phyloP scores from a whole-genome alignment of 1,140 invertebrate genomes.

The Pantala flavescens region DNA sequence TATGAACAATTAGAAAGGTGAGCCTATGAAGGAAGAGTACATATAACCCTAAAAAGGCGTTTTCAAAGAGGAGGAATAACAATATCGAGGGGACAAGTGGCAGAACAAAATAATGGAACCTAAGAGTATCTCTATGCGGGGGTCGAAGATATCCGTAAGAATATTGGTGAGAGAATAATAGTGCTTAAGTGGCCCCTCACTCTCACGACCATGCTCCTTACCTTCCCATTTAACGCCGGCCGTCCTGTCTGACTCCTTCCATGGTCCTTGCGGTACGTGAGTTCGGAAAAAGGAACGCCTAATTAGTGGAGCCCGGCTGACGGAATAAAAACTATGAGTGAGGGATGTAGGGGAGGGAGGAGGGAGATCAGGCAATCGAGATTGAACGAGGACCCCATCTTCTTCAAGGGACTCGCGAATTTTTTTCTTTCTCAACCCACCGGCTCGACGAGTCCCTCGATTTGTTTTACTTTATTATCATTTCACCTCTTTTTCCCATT shows the following conservation, averaged over 20 bases:
- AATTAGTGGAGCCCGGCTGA: slow-evolving; percentile 1
- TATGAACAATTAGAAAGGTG: not conserved
- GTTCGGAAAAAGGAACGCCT: not conserved
- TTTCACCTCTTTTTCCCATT: not conserved
- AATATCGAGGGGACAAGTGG: no score
- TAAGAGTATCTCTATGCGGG: no score
- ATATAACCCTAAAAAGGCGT: not conserved
- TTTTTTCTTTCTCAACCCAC: no score
- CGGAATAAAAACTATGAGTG: not conserved
- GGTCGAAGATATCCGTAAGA: no score
- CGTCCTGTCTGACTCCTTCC: not conserved
- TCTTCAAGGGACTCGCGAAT: no score
- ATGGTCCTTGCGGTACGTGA: not conserved
- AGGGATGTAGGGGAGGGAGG: not conserved
- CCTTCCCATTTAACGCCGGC: not conserved
- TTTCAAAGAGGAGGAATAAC: no score
- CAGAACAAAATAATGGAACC: no score
- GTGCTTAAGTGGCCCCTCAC: no score
- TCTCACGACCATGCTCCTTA: not conserved
- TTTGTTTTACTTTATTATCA: not conserved
- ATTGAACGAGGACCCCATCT: not conserved
- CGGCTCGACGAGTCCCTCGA: not conserved
- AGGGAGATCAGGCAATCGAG: not conserved
- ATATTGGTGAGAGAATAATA: no score
- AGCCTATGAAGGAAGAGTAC: not conserved